phyloP scores from a whole-genome alignment of 92 coral and sea anemone genomes.

The Muricea muricata region DNA sequence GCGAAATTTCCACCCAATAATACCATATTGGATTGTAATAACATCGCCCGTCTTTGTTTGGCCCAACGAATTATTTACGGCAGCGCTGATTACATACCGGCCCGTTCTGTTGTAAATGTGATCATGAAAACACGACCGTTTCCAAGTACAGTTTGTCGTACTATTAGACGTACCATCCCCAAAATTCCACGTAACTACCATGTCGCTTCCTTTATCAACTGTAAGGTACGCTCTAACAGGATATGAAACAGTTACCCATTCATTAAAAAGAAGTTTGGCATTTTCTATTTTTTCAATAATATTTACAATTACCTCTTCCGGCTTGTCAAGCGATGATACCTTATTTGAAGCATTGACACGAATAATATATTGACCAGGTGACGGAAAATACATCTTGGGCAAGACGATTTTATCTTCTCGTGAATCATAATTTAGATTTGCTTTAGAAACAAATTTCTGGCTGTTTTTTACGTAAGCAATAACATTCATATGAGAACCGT shows the following conservation, averaged over 20 bases:
- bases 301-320: constrained; percentile 27
- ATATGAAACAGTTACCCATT: constrained; percentile 55
- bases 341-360: constrained; percentile 69
- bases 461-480: constrained; percentile 26
- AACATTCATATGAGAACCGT: constrained; percentile 68
- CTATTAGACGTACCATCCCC: constrained; percentile 58
- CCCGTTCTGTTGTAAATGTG: constrained; percentile 61
- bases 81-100: constrained; percentile 51
- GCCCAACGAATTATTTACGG: constrained; percentile 57
- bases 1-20: constrained; percentile 64
- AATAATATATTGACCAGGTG: constrained; percentile 75
- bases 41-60: neutral
- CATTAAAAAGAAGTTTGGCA: constrained; percentile 62
- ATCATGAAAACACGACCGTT: constrained; percentile 33
- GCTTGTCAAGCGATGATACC: constrained; percentile 54
- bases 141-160: constrained; percentile 7
- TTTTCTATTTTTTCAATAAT: constrained; percentile 57
- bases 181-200: constrained; percentile 67
- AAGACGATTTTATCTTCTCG: constrained; percentile 30
- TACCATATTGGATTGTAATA: constrained; percentile 64
- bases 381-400: constrained; percentile 24
- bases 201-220: constrained; percentile 70
- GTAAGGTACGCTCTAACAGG: constrained; percentile 64
- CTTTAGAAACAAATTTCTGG: neutral
- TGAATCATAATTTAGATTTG: neutral